Evolutionary conservation across 2,888 invertebrate species (phyloP).

Genomic region (Cartodere bifasciata): DNA sequence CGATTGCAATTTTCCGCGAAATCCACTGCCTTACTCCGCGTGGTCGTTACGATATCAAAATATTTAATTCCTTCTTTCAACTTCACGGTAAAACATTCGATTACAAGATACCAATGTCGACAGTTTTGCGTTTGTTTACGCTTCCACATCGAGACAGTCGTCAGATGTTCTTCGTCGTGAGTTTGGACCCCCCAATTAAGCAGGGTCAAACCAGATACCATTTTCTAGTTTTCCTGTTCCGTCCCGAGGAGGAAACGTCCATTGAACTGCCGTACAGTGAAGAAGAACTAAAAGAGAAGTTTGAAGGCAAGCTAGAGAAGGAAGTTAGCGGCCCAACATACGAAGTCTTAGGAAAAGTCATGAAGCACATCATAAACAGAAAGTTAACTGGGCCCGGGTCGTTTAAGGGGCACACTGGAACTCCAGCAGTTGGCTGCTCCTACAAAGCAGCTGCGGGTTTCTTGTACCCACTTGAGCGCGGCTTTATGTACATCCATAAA

Average conservation of each 20-base stretch:
- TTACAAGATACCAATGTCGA: slow-evolving; percentile 98
- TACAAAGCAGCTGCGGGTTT: slow-evolving; percentile 97
- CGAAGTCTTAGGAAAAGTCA: slow-evolving; percentile 90
- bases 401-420: slow-evolving; percentile 83
- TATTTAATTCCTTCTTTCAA: slow-evolving; percentile 83
- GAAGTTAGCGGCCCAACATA: slow-evolving; percentile 87
- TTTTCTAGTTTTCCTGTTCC: slow-evolving; percentile 87
- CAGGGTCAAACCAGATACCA: slow-evolving; percentile 99
- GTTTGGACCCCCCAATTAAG: slow-evolving; percentile 96
- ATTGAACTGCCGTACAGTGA: slow-evolving; percentile 86
- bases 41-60: slow-evolving; percentile 93
- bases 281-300: slow-evolving; percentile 84
- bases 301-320: slow-evolving; percentile 81
- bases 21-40: slow-evolving; percentile 96
- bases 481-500: slow-evolving; percentile 97
- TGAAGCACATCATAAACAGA: slow-evolving; percentile 89
- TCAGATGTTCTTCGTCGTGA: slow-evolving; percentile 97
- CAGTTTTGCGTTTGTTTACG: slow-evolving; percentile 85
- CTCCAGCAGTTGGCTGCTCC: slow-evolving; percentile 87
- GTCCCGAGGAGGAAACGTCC: slow-evolving; percentile 86
- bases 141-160: slow-evolving; percentile 95
- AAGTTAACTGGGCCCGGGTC: slow-evolving; percentile 91
- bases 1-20: slow-evolving; percentile 92
- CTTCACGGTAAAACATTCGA: slow-evolving; percentile 98
- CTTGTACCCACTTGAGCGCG: slow-evolving; percentile 92